phyloP scores from a whole-genome alignment of 2,113 vertebrate species.

The Nothocercus julius region DNA sequence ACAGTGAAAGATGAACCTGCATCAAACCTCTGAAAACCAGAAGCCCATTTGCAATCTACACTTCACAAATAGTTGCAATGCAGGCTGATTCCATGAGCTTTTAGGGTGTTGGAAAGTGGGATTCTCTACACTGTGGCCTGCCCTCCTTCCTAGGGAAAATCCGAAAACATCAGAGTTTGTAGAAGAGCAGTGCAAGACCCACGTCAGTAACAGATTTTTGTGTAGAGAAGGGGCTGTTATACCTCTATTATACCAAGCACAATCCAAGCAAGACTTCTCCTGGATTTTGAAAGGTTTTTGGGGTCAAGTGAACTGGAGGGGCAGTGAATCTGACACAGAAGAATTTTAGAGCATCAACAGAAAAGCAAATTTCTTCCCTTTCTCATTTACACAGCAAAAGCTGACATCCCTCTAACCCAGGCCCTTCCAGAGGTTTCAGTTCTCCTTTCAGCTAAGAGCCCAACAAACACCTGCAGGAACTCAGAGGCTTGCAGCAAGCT shows the following conservation, averaged over 20 bases:
- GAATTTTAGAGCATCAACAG: background rate
- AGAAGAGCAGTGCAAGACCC: background rate
- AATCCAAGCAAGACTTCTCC: background rate
- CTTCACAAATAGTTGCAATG: background rate
- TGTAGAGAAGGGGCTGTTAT: background rate
- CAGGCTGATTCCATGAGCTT: background rate
- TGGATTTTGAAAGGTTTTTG: background rate
- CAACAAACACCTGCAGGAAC: background rate
- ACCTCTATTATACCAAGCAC: background rate
- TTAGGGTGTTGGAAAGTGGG: background rate
- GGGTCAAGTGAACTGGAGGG: background rate
- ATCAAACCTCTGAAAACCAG: background rate
- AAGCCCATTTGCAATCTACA: background rate
- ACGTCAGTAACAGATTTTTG: background rate
- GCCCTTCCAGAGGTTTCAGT: background rate
- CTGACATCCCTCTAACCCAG: background rate
- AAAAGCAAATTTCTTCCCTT: background rate
- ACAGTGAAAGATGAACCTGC: background rate
- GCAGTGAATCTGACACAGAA: background rate
- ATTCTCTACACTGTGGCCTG: background rate
- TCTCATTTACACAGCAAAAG: background rate
- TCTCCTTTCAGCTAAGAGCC: background rate
- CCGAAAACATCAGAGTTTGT: background rate
- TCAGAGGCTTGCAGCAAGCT: background rate
- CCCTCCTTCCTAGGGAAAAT: background rate